Conservation (phyloP, 2,113 vertebrate genomes). For the Circaetus gallicus region DNA sequence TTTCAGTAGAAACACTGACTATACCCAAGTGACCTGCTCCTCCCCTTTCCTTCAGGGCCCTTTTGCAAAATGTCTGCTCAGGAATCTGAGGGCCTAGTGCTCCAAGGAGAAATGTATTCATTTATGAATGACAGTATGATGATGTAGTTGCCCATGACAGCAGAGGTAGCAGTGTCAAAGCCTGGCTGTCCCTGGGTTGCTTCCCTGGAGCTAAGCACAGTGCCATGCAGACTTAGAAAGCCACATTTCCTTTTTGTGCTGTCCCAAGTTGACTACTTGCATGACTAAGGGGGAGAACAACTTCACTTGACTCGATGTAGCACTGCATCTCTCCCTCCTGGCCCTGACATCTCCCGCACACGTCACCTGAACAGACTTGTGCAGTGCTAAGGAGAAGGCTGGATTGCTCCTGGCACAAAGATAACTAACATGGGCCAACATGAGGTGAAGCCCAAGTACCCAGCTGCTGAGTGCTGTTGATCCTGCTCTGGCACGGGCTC, state of each 20-base stretch:
- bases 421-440: neutral
- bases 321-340: neutral
- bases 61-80: neutral
- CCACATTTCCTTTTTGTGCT: neutral
- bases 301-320: accelerated
- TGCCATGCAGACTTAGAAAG: neutral
- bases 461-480: neutral
- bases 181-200: neutral
- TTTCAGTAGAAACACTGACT: neutral
- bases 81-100: neutral
- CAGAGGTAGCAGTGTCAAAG: neutral
- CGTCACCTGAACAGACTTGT: neutral
- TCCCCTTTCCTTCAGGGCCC: neutral
- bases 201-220: neutral
- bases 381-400: neutral
- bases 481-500: neutral
- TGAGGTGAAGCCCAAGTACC: neutral
- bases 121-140: neutral
- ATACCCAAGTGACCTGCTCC: neutral
- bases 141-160: neutral
- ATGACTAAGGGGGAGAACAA: neutral
- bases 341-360: neutral
- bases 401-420: neutral
- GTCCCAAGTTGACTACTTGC: neutral
- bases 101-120: neutral